Evolutionary conservation across 2,797 vertebrate genomes (phyloP), one percentile per base, ranked within the genome.

Genomic region (Poeciliopsis paucimaculata): DNA sequence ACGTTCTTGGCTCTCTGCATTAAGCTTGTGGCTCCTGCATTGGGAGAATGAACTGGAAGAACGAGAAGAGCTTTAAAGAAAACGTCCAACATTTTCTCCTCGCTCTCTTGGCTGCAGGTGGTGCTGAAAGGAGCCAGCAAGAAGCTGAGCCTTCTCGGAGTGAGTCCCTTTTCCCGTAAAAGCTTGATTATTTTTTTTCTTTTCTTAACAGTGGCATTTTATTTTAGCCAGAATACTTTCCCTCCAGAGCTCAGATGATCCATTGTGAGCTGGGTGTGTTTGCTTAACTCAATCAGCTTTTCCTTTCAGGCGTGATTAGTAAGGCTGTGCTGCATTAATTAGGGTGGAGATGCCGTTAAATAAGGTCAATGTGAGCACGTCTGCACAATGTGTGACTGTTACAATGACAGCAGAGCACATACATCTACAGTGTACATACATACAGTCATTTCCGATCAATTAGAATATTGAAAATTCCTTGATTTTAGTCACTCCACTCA

Each of bases 61-160:
- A 23, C 1, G 15, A 26, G 16, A 16, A 57, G 64, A 53, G 36
- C 62, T 49, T 16, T 51, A 41, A 77, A 18, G 66, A 51, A 31
- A 51, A 72, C 12, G 77, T 73, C 71, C 76, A 31, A 51, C 60
- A 57, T 26, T 36, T 43, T 49, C 74, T 43, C 72, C n/a, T 43
- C n/a, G 41, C 31, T 80, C 23, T 70, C 60, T 15, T 57, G 36
- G 26, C 82, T 83, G 49, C 81, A 96, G 96, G 96, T 96, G 91
- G 96, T 96, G 90, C 90, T 96, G 81, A 96, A 96, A 90, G 96
- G 96, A 66, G 95, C 96, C 0, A 96, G 96, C 84, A 96, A 96
- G 92, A 96, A 96, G 86, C 90, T 96, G 87, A 96, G 96, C 89
- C 94, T 96, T 75, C 93, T 96, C 2, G 96, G 96, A 92, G 96